A percentile compares a stretch with the other conserved stretches of the same genome.
Evolutionary conservation across 2,797 vertebrate species (phyloP).

Genomic region (Onychomys leucogaster): DNA sequence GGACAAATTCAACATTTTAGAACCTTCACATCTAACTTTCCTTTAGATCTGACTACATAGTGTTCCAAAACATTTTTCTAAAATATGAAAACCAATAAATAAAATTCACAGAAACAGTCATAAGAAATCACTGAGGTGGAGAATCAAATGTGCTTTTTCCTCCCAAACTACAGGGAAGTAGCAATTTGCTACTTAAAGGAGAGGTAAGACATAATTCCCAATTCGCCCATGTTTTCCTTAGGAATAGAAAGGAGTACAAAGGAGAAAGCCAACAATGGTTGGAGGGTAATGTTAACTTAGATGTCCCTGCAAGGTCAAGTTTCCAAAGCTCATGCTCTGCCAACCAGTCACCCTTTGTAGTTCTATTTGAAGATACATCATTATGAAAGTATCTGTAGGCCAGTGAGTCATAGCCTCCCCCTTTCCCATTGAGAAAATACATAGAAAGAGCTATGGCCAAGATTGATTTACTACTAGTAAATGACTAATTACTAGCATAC

Average conservation of each 20-base stretch:
- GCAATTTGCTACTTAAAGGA: conserved; percentile 32
- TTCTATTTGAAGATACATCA: conserved; percentile 48
- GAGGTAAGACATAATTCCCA: background rate
- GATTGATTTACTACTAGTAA: conserved; percentile 52
- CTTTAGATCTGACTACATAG: conserved; percentile 57
- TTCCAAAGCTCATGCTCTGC: conserved; percentile 42
- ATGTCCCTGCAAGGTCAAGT: conserved; percentile 9
- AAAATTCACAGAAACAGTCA: conserved; percentile 53
- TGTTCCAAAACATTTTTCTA: conserved; percentile 60
- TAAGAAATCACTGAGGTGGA: conserved; percentile 28
- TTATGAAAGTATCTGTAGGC: background rate
- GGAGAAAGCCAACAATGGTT: background rate
- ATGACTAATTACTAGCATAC: conserved; percentile 37
- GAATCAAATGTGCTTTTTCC: conserved; percentile 33
- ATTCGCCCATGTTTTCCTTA: conserved; percentile 26
- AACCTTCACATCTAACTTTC: conserved; percentile 52
- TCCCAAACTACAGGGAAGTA: conserved; percentile 7
- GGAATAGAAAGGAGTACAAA: conserved; percentile 4
- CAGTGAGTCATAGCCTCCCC: background rate
- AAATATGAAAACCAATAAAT: conserved; percentile 45
- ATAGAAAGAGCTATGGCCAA: conserved; percentile 57
- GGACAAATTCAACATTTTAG: conserved; percentile 58
- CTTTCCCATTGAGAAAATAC: conserved; percentile 59
- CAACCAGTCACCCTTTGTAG: background rate
- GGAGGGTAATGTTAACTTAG: conserved; percentile 7